Conservation (phyloP, 2,888 invertebrate genomes). For the Dendrolimus houi region DNA sequence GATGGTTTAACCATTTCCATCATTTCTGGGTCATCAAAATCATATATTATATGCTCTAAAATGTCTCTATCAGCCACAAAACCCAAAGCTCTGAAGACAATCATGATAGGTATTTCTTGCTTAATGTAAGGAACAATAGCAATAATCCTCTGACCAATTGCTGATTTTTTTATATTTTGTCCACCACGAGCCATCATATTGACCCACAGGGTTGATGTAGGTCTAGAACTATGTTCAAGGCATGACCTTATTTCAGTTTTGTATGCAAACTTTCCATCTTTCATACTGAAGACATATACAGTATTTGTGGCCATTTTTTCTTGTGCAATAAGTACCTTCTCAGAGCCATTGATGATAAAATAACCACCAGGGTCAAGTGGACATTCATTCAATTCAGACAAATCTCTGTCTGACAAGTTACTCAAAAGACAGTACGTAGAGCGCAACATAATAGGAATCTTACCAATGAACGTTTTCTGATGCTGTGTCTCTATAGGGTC, state of each 20-base stretch:
- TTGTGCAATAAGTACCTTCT: constrained; percentile 98
- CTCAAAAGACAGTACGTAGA: constrained; percentile 97
- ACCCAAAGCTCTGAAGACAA: constrained; percentile 98
- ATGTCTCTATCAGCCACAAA: constrained; percentile 99
- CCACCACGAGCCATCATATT: constrained; percentile 99
- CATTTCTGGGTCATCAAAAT: constrained; percentile 99
- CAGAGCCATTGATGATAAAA: constrained; percentile 99
- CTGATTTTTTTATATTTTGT: constrained; percentile 98
- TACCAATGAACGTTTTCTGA: constrained; percentile 86
- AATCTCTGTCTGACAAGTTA: constrained; percentile 97
- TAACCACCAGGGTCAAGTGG: constrained; percentile 99
- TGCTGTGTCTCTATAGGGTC: constrained; percentile 91
- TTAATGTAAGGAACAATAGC: constrained; percentile 99
- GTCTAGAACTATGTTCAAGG: constrained; percentile 85
- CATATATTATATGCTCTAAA: constrained; percentile 99
- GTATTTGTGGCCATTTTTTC: constrained; percentile 99
- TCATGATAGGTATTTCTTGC: constrained; percentile 99
- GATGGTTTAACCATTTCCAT: constrained; percentile 99
- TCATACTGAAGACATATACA: constrained; percentile 99
- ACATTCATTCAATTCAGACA: constrained; percentile 99
- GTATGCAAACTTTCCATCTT: constrained; percentile 99
- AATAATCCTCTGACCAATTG: constrained; percentile 98
- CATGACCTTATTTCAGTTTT: constrained; percentile 97
- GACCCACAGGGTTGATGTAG: constrained; percentile 98
- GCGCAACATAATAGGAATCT: constrained; percentile 99